Evolutionary conservation across 2,888 invertebrate species (phyloP).

Genomic region (Dorcus parallelipipedus): DNA sequence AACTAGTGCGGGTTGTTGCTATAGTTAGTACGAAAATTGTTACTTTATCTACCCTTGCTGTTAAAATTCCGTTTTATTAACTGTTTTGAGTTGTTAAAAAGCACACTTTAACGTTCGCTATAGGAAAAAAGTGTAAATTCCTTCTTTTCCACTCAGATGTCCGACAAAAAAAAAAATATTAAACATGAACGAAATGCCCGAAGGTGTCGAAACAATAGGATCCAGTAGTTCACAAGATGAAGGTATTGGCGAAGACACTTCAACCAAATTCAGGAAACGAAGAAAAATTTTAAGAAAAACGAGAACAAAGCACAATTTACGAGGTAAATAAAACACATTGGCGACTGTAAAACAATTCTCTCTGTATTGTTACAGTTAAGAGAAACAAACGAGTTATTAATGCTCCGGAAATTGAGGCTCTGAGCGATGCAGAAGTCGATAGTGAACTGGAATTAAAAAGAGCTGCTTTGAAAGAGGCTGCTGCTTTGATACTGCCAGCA

Average conservation of each 20-base stretch:
- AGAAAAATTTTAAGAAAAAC: conserved; percentile 61
- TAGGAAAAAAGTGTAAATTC: no score
- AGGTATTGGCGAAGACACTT: conserved; percentile 51
- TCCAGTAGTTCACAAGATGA: conserved; percentile 52
- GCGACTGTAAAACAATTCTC: not conserved
- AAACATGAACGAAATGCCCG: conserved; percentile 49
- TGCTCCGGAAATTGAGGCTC: conserved; percentile 38
- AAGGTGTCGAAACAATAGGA: conserved; percentile 52
- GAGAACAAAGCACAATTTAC: conserved; percentile 56
- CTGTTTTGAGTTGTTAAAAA: no score
- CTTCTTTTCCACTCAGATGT: not conserved
- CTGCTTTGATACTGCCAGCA: conserved; percentile 39
- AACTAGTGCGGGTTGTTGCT: no score
- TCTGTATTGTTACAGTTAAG: conserved; percentile 19
- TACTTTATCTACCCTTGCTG: no score
- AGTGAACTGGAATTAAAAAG: conserved; percentile 42
- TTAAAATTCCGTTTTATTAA: no score
- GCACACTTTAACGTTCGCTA: no score
- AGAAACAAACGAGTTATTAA: conserved; percentile 32
- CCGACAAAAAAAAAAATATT: conserved; percentile 41
- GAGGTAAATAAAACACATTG: conserved; percentile 30
- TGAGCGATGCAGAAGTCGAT: conserved; percentile 45
- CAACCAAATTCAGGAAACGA: conserved; percentile 43
- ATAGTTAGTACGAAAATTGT: no score
- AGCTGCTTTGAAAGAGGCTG: conserved; percentile 37